Base-by-base conservation (phyloP, 37 sponge, comb jelly and placozoan genomes). In the Sycon ciliatum region DNA sequence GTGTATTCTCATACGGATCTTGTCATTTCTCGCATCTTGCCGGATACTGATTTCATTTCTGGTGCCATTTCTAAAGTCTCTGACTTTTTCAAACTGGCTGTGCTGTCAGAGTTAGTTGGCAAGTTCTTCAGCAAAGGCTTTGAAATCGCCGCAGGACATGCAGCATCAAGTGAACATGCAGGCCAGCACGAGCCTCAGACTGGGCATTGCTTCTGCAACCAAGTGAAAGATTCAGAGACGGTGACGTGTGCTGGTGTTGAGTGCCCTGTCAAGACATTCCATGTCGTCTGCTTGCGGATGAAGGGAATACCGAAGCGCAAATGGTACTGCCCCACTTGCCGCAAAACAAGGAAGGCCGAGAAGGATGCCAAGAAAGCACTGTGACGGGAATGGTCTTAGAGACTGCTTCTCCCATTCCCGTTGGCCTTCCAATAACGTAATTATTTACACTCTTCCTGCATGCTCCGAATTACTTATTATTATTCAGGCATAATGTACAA, bases 51-150 rank as follows among this genome's bases (percentile, higher is more conserved):
- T n/a, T 68, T 83, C 16, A 68, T 67, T 67, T 33, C 7, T 28
- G 32, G 66, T 34, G 37, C 58, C 38, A 36, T 79, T 39, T 7
- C 16, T 6, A 37, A 38, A 62, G 38, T 67, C 18, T 62, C 37
- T 24, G 13, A 34, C 11, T 80, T 80, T 39, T 73, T 74, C 42
- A 52, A 52, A 33, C 46, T 7, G 30, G 75, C 58, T 27, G 46
- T 73, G 3, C 38, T 80, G 37, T 75, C 81, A 38, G 76, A 81
- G 32, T 24, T 75, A 32, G 22, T 84, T n/a, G 79, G 76, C 5
- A 84, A 57, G 63, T 84, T 63, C 71, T 74, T 27, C 53, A 65
- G 74, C 75, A 26, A 26, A 27, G n/a, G n/a, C 34, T 34, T 20
- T 66, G 4, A 29, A 46, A 60, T 18, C 63, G 7, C 63, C 7